Conservation (phyloP, 1,140 invertebrate species). For the Drosophila ambigua region DNA sequence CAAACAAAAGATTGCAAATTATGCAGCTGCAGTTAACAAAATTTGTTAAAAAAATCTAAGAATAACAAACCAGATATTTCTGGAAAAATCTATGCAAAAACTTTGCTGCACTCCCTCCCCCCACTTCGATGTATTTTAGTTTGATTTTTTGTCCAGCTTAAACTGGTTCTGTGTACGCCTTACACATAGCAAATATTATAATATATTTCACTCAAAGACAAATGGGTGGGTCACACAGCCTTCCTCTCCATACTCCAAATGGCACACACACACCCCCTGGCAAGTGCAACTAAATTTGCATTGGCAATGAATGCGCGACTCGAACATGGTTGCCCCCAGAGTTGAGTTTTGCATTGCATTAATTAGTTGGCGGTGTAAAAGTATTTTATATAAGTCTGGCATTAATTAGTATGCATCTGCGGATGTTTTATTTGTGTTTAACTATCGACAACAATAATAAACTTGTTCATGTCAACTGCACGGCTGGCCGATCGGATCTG, state of each 20-base stretch:
- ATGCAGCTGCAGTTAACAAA: constrained; percentile 11
- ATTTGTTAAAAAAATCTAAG: constrained; percentile 19
- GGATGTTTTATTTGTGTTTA: constrained; percentile 30
- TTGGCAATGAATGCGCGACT: constrained; percentile 47
- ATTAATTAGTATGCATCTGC: constrained; percentile 39
- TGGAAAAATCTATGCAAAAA: too few species aligned
- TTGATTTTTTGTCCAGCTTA: constrained; percentile 4
- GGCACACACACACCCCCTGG: constrained; percentile 5
- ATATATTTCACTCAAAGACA: constrained; percentile 42
- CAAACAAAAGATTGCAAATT: background rate
- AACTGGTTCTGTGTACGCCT: constrained; percentile 43
- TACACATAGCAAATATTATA: constrained; percentile 17
- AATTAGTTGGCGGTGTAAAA: constrained; percentile 41
- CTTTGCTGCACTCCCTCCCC: background rate
- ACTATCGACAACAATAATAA: constrained; percentile 42
- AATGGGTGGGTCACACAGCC: constrained; percentile 39
- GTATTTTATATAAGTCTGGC: constrained; percentile 42
- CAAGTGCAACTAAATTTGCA: constrained; percentile 54
- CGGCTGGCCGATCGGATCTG: background rate
- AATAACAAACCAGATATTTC: background rate
- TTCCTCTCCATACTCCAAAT: background rate
- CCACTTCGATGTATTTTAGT: background rate
- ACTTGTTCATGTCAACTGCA: constrained; percentile 49
- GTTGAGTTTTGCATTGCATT: constrained; percentile 46
- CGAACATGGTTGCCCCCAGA: constrained; percentile 22